Percentiles rank a stretch among this genome's conserved stretches.
These are phyloP conservation scores for Drosophila auraria DNA, from an alignment of 1,140 invertebrate species.

Conservation along the genomic window DNA sequence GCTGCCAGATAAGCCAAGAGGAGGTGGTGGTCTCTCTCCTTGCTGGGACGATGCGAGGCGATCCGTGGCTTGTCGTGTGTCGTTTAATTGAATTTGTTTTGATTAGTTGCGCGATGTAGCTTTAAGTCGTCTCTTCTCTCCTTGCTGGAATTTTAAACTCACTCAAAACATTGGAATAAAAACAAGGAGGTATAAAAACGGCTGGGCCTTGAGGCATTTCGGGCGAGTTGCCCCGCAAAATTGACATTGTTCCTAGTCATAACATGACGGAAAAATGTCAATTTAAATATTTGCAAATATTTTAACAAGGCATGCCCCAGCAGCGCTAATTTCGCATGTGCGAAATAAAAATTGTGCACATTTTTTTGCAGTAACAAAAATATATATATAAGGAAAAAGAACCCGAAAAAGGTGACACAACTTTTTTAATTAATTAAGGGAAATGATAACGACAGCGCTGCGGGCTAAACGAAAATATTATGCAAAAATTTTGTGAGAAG, in stretches of 20 bases:
- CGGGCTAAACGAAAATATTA: conserved; percentile 52
- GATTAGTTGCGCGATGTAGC: conserved; percentile 67
- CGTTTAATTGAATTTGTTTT: conserved; percentile 84
- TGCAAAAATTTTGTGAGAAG: conserved; percentile 30
- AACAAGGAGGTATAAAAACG: conserved; percentile 6
- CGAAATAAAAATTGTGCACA: conserved; percentile 75
- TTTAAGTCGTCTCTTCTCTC: conserved; percentile 52
- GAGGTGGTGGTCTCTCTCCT: conserved; percentile 40
- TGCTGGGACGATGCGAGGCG: conserved; percentile 7
- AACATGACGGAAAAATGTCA: conserved; percentile 77
- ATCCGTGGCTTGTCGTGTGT: conserved; percentile 58
- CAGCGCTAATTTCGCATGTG: conserved; percentile 72
- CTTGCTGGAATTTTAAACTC: conserved; percentile 52
- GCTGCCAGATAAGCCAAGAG: conserved; percentile 75
- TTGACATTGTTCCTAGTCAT: conserved; percentile 76
- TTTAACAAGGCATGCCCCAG: conserved; percentile 69
- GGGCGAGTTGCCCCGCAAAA: conserved; percentile 45
- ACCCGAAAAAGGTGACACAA: conserved; percentile 64
- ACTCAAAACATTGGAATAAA: conserved; percentile 10
- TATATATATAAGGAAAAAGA: conserved; percentile 12
- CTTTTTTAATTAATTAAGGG: conserved; percentile 82
- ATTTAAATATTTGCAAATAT: conserved; percentile 84
- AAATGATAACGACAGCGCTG: conserved; percentile 18
- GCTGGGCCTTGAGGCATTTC: conserved; percentile 46
- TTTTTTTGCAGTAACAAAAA: conserved; percentile 48